Evolutionary conservation across 2,888 invertebrate species (phyloP).

Genomic region (Cyclophora albipunctata): DNA sequence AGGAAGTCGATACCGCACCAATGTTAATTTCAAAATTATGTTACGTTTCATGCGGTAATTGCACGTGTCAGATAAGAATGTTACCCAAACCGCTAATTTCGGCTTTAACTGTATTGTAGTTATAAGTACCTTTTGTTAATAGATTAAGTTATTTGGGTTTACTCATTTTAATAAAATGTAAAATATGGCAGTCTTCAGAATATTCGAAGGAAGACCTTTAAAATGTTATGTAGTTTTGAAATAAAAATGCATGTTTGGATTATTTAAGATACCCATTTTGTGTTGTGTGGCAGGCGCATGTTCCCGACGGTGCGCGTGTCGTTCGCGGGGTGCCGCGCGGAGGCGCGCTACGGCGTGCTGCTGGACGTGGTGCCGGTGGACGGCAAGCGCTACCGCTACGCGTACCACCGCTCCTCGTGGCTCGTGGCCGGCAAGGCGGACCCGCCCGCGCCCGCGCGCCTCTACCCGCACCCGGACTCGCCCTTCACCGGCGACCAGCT

Average conservation of each 20-base stretch:
- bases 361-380: constrained; percentile 98
- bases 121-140: no score
- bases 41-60: constrained; percentile 21
- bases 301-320: constrained; percentile 97
- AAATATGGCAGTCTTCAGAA: no score
- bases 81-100: constrained; percentile 4
- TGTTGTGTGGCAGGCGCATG: constrained; percentile 86
- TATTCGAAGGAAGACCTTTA: no score
- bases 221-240: no score
- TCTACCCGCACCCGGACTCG: constrained; percentile 97
- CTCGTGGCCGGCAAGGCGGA: constrained; percentile 98
- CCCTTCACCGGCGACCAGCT: constrained; percentile 97
- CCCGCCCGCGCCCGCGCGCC: constrained; percentile 93
- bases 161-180: no score
- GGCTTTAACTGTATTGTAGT: no score
- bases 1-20: constrained; percentile 47
- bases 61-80: constrained; percentile 7
- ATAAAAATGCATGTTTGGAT: no score
- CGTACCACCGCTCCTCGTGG: constrained; percentile 99
- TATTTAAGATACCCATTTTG: no score
- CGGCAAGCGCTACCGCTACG: constrained; percentile 96
- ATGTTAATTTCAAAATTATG: constrained; percentile 29
- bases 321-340: constrained; percentile 88
- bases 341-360: constrained; percentile 92
- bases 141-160: no score